Evolutionary conservation across 2,888 invertebrate genomes (phyloP), one percentile per base, ranked within the genome.

Genomic region (Pseudeuparius sepicola): DNA sequence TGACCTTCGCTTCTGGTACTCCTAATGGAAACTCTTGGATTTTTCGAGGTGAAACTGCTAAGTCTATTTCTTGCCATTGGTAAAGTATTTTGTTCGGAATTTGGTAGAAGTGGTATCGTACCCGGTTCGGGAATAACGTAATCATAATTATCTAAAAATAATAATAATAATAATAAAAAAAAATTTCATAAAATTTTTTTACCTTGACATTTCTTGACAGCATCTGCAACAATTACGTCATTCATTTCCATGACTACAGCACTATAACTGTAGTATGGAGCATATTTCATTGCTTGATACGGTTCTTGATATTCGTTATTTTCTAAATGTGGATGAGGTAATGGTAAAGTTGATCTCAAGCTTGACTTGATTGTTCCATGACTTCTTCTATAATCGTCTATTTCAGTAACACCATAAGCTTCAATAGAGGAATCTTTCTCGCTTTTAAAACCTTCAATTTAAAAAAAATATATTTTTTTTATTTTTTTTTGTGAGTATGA

Each of bases 241-340:
- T 77, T 73, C 78, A 80, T 80, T 63, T 81, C 80, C 64, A 80
- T 71, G 52, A 80, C 69, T 29, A 80, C 78, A 15, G 79, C 76
- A 58, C 78, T 79, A 63, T 80, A 81, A 55, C 76, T 78, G 59
- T 79, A 80, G 59, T 80, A 81, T 2, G 81, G 82, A 9, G 80
- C 76, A 54, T 77, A 79, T 57, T 77, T 76, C 46, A 80, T 63
- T 12, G 79, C 78, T 60, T 82, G 81, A 60, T 81, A 82, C 24
- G 83, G 83, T 63, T 83, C 83, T 54, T 82, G 82, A 60, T 83
- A 83, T 56, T 80, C 79, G 53, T 78, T 78, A 55, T 75, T 73
- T 47, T 75, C 67, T 51, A 74, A 73, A 50, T 71, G 63, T 31
- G 68, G 66, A 49, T 71, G 69, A 40, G 67, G 65, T 3, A 68